These are phyloP conservation scores for Pseudotriccus pelzelni DNA, from an alignment of 2,797 vertebrate genomes.

Conservation along the genomic window DNA sequence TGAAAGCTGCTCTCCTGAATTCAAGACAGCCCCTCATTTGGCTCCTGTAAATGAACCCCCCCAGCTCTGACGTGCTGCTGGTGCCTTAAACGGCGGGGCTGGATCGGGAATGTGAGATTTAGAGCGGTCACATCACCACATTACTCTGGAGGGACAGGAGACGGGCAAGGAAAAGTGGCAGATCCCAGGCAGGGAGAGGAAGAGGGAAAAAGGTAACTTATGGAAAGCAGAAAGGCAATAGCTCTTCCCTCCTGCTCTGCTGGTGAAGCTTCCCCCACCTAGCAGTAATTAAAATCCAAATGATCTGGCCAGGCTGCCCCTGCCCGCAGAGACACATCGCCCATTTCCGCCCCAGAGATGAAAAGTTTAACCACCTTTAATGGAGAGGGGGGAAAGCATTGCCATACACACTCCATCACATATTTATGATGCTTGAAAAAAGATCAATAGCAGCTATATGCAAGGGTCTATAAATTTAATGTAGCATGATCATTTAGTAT, in stretches of 20 bases:
- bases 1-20: background rate
- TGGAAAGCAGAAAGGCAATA: background rate
- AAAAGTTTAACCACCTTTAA: slow-evolving; percentile 55
- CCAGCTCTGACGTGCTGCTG: background rate
- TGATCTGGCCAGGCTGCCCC: background rate
- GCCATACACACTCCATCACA: slow-evolving; percentile 27
- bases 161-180: background rate
- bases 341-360: slow-evolving; percentile 18
- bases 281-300: slow-evolving; percentile 17
- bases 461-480: slow-evolving; percentile 67
- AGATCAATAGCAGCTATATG: slow-evolving; percentile 66
- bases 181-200: background rate
- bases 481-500: slow-evolving; percentile 59
- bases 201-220: background rate
- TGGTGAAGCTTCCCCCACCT: background rate
- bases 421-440: slow-evolving; percentile 55
- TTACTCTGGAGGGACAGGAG: background rate
- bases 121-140: rapidly evolving
- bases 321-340: slow-evolving; percentile 12
- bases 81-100: rapidly evolving
- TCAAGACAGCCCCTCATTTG: background rate
- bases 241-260: background rate
- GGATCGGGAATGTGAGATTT: rapidly evolving
- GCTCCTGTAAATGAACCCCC: background rate
- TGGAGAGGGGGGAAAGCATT: background rate